Base-by-base conservation (phyloP, 2,888 invertebrate species). In the Scaptomyza flava region DNA sequence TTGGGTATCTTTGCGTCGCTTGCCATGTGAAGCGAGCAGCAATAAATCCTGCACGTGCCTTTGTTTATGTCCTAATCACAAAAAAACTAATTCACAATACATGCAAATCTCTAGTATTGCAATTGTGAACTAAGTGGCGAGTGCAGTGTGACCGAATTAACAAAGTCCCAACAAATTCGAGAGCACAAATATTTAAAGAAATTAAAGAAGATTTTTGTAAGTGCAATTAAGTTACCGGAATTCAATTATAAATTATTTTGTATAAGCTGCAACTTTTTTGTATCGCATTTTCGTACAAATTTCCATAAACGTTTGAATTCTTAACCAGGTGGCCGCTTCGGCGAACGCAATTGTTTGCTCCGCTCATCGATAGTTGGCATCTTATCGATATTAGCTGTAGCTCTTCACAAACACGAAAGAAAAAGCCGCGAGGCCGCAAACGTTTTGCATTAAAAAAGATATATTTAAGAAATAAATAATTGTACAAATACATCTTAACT, bases 351-450 rank as follows among this genome's bases (percentile, higher is more conserved):
- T n/a, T 9, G 20, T 30, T 30, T 17, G 51, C 45, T 33, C 36
- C 27, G 43, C 41, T 38, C 45, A 60, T 54, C 45, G 46, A n/a
- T 38, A 5, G 23, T 34, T 5, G 23, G 30, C 14, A 12, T 42
- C 41, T 7, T 60, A 71, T 60, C 76, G 72, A 70, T 70, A 60
- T 9, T 12, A 8, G 5, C n/a, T n/a, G 4, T 23, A 42, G 38
- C 51, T 59, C 36, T 12, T 23, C 8, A 8, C 11, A 53, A 43
- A 36, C 23, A 42, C 43, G 23, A 38, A 64, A 64, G 20, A 43
- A 71, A 65, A 84, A 81, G 81, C 81, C 87, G 87, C 82, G 81
- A 63, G 75, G 75, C 30, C 30, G 58, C 54, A 47, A 67, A 77
- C 69, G 69, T 58, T 76, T 87, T 38, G 36, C 8, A 9, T 11